A percentile compares a stretch with the other conserved stretches of the same genome.
Evolutionary conservation across 2,888 invertebrate species (phyloP).

Genomic region (Caenorhabditis macrosperma): DNA sequence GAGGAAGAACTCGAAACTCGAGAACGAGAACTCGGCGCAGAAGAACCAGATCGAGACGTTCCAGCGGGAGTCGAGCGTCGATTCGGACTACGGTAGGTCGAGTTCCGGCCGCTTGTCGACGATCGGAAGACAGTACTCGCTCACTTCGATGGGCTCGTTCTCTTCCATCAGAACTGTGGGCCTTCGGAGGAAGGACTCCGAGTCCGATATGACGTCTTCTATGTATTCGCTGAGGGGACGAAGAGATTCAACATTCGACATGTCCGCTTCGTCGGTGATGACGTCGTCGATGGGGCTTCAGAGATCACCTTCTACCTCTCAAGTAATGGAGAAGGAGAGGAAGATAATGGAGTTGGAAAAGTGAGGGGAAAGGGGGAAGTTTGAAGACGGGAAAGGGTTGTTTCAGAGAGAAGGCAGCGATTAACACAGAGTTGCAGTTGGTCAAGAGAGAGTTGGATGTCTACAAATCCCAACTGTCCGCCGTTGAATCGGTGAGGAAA

Average conservation of each 20-base stretch:
- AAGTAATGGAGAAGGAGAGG: constrained; percentile 71
- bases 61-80: constrained; percentile 74
- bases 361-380: constrained; percentile 15
- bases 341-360: constrained; percentile 71
- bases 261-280: constrained; percentile 34
- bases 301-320: constrained; percentile 65
- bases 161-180: constrained; percentile 66
- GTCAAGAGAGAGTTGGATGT: constrained; percentile 75
- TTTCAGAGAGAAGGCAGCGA: constrained; percentile 58
- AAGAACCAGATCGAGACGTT: constrained; percentile 68
- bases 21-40: constrained; percentile 72
- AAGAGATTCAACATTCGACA: constrained; percentile 57
- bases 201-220: constrained; percentile 64
- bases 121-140: constrained; percentile 68
- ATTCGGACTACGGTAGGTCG: constrained; percentile 75
- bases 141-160: constrained; percentile 66
- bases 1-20: constrained; percentile 67
- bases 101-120: constrained; percentile 60
- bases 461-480: constrained; percentile 74
- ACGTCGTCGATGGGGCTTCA: constrained; percentile 34
- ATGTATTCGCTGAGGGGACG: constrained; percentile 60
- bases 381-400: neutral
- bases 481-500: constrained; percentile 68
- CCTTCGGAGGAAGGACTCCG: constrained; percentile 61
- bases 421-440: constrained; percentile 72